Conservation (phyloP, 2,888 invertebrate species). For the Octonoba sinensis region DNA sequence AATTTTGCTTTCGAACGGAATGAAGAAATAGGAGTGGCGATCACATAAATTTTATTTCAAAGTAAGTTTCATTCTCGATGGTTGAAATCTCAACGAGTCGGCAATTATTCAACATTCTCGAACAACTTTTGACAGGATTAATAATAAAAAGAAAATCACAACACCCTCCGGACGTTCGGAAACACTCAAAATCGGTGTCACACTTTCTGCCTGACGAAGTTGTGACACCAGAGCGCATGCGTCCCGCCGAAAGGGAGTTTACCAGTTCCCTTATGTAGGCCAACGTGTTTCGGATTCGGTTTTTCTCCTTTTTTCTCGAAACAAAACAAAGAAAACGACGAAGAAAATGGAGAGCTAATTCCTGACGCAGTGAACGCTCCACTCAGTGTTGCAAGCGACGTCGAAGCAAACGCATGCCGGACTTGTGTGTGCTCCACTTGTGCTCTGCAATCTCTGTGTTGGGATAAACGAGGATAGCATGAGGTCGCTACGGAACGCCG, state of each 20-base stretch:
- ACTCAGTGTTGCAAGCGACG: constrained; percentile 19
- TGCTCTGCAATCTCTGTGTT: background rate
- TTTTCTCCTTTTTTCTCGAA: constrained; percentile 4
- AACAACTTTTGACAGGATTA: background rate
- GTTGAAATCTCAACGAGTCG: too few relatives aligned
- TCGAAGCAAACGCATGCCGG: constrained; percentile 30
- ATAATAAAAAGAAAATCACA: constrained; percentile 6
- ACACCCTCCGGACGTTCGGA: background rate
- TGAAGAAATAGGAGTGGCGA: too few relatives aligned
- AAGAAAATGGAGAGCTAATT: constrained; percentile 29
- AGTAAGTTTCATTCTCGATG: too few relatives aligned
- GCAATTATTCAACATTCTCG: too few relatives aligned
- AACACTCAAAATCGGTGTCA: constrained; percentile 38
- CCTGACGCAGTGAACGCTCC: background rate
- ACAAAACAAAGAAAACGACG: constrained; percentile 19
- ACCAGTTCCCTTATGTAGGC: constrained; percentile 53
- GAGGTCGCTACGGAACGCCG: constrained; percentile 45
- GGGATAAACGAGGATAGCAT: constrained; percentile 29
- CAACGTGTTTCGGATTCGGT: constrained; percentile 42
- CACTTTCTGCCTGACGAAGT: constrained; percentile 40
- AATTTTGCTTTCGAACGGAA: too few relatives aligned
- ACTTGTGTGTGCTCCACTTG: constrained; percentile 39
- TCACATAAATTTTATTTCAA: too few relatives aligned
- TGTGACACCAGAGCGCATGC: constrained; percentile 35
- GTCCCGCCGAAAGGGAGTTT: constrained; percentile 43